Percentiles rank a stretch among this genome's conserved stretches.
Evolutionary conservation across 1,140 invertebrate species (phyloP).

Genomic region (Manduca sexta): DNA sequence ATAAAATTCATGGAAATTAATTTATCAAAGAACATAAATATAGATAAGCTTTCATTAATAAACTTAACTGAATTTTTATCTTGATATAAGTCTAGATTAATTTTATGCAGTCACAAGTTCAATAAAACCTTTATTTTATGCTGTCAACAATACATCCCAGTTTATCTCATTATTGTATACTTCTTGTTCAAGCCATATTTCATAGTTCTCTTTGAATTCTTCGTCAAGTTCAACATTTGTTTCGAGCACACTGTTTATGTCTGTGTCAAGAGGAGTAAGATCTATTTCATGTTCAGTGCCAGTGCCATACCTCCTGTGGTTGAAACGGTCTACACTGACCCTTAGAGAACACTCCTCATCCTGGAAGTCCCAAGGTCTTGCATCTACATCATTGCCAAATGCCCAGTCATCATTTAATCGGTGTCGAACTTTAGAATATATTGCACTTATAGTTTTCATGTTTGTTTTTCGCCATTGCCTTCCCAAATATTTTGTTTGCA

Average conservation of each 20-base stretch:
- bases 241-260: constrained; percentile 88
- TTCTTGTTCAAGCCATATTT: constrained; percentile 96
- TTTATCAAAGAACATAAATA: neutral
- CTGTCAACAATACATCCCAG: constrained; percentile 77
- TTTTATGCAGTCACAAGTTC: no score
- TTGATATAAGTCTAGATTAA: no score
- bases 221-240: constrained; percentile 88
- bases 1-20: constrained; percentile 4
- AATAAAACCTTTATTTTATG: constrained; percentile 22
- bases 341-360: constrained; percentile 96
- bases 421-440: constrained; percentile 97
- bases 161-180: constrained; percentile 91
- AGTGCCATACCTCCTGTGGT: constrained; percentile 88
- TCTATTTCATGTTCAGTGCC: constrained; percentile 74
- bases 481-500: constrained; percentile 99
- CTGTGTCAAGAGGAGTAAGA: constrained; percentile 90
- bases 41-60: no score
- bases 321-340: constrained; percentile 95
- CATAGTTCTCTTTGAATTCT: constrained; percentile 97
- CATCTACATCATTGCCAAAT: constrained; percentile 98
- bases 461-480: constrained; percentile 99
- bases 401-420: constrained; percentile 99
- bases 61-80: no score
- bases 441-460: constrained; percentile 99
- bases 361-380: constrained; percentile 98